Conservation (phyloP, 2,797 vertebrate genomes). For the Poeciliopsis presidionis region DNA sequence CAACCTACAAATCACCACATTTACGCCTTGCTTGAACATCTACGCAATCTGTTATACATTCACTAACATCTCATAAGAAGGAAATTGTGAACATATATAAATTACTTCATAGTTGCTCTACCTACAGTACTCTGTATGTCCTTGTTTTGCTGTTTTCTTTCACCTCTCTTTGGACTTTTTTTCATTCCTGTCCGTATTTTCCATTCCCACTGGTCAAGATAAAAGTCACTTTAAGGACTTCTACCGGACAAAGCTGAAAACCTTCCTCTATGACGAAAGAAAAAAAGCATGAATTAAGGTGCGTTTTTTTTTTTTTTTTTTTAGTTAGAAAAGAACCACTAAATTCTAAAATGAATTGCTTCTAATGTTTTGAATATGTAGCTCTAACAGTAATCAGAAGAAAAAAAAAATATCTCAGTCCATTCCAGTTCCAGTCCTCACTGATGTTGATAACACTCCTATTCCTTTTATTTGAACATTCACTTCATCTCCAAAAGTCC, state of each 20-base stretch:
- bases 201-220: background rate
- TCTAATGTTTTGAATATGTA: background rate
- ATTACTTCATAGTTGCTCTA: background rate
- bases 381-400: background rate
- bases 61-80: background rate
- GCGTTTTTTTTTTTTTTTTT: background rate
- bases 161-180: background rate
- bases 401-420: background rate
- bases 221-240: background rate
- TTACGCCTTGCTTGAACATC: background rate
- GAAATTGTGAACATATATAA: background rate
- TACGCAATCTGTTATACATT: background rate
- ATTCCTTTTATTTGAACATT: background rate
- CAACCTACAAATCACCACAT: constrained; percentile 19
- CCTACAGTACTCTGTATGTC: too few species aligned
- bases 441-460: background rate
- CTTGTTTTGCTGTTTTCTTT: background rate
- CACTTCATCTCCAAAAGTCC: background rate
- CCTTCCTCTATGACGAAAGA: background rate
- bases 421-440: background rate
- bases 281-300: background rate
- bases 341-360: background rate
- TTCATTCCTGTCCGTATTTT: background rate
- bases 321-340: background rate
- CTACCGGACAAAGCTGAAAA: background rate